phyloP scores from a whole-genome alignment of 2,113 vertebrate species.

The Chaetodon auriga region DNA sequence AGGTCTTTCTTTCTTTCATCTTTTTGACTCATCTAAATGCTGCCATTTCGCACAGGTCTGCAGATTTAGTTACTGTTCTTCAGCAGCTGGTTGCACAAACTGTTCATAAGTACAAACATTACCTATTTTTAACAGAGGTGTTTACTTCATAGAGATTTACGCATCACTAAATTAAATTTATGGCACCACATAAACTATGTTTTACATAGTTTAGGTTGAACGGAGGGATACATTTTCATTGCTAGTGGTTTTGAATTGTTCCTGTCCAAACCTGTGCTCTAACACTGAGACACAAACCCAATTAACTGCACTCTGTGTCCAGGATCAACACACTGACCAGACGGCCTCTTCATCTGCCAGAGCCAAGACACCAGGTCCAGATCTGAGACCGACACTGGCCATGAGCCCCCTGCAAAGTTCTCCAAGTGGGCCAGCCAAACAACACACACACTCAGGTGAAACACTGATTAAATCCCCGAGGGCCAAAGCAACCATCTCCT shows the following conservation, averaged over 20 bases:
- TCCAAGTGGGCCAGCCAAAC: slow-evolving; percentile 15
- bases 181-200: no score
- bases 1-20: no score
- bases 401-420: not conserved
- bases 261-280: no score
- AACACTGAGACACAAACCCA: not conserved
- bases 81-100: not conserved
- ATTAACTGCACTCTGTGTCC: not conserved
- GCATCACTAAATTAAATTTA: no score
- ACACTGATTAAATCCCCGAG: slow-evolving; percentile 10
- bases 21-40: not conserved
- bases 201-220: no score
- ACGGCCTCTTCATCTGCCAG: not conserved
- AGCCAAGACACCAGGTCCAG: not conserved
- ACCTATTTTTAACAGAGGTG: no score
- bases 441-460: slow-evolving; percentile 15
- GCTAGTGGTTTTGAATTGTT: no score
- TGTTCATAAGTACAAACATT: not conserved
- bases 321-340: slow-evolving; percentile 37
- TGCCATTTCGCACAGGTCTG: not conserved
- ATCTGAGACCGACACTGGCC: not conserved
- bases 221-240: no score
- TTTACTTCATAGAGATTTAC: no score
- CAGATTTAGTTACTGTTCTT: no score
- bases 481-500: slow-evolving; percentile 56